Evolutionary conservation across 2,113 vertebrate genomes (phyloP), one percentile per base, ranked within the genome.

Genomic region (Nycticebus coucang): DNA sequence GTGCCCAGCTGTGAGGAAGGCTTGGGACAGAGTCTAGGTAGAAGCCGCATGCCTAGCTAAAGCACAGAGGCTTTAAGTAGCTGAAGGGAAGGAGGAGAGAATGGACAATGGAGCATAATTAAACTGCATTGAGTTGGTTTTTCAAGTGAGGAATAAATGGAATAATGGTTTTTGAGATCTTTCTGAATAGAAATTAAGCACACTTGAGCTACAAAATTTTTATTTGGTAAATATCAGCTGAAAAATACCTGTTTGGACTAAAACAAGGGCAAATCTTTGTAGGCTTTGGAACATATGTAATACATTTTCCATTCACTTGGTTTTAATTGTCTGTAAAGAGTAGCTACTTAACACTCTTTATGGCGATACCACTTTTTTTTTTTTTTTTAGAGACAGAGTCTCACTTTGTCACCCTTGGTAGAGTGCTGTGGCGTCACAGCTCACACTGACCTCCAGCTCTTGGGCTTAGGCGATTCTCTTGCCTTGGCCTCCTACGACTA

Each of bases 61-160:
- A 91, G 33, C 17, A 53, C 11, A 15, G 17, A 57, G 45, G 2
- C 5, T 77, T 85, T 57, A 41, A 53, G 53, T 81, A 82, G 57
- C 37, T 79, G 10, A 83, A 79, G 33, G 8, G n/a, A 41, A 72
- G 88, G 41, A 22, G 41, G 45, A 69, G 41, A 90, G 59, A 75
- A 53, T 75, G 59, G 33, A 83, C 35, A 57, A 11, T 35, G 33
- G 66, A 69, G 50, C 30, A 50, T 45, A 35, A 1, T 89, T 75
- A 41, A 35, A 87, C 7, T 55, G 68, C n/a, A 37, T 3, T n/a
- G n/a, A 14, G 10, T 77, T 91, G 26, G 10, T 85, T 86, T 95
- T 95, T 75, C 22, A 81, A 69, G 28, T 89, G 45, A 79, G 53
- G n/a, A 92, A 53, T 87, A 87, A 83, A 55, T 71, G 45, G 45